Evolutionary conservation across 2,888 invertebrate genomes (phyloP).

Genomic region (Stratiomys singularior): DNA sequence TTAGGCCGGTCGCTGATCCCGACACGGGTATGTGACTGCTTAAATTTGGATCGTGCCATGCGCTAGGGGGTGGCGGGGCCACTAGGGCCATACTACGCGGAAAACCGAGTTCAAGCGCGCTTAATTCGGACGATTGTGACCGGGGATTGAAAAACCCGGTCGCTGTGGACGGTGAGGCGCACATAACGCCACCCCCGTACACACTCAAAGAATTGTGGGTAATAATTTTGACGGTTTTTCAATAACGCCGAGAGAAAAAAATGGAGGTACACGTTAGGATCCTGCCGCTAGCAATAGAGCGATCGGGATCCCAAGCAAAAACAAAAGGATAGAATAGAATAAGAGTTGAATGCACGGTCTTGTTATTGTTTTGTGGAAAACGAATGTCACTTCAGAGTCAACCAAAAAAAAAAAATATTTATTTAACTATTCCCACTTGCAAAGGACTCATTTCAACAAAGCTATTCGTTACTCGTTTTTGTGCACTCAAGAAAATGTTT

Average conservation of each 20-base stretch:
- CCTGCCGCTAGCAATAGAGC: constrained; percentile 2
- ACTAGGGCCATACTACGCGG: constrained; percentile 70
- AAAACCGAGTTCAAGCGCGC: constrained; percentile 66
- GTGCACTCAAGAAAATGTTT: not conserved
- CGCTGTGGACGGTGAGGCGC: constrained; percentile 67
- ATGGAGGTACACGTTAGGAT: not conserved
- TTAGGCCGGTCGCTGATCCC: constrained; percentile 65
- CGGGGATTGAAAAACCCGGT: constrained; percentile 66
- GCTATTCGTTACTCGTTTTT: not conserved
- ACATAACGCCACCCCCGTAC: constrained; percentile 67
- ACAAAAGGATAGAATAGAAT: not conserved
- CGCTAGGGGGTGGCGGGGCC: constrained; percentile 68
- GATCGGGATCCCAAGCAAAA: constrained; percentile 14
- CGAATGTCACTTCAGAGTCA: not conserved
- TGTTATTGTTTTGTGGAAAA: not conserved
- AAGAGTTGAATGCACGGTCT: not conserved
- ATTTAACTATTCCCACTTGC: not conserved
- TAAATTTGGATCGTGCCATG: constrained; percentile 70
- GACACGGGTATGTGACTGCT: constrained; percentile 66
- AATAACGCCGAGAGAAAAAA: constrained; percentile 29
- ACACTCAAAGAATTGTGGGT: constrained; percentile 66
- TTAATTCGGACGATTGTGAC: constrained; percentile 64
- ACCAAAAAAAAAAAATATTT: not conserved
- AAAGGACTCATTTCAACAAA: not conserved
- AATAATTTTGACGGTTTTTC: constrained; percentile 66